Evolutionary conservation across 2,888 invertebrate species (phyloP).

Genomic region (Eupeodes luniger): DNA sequence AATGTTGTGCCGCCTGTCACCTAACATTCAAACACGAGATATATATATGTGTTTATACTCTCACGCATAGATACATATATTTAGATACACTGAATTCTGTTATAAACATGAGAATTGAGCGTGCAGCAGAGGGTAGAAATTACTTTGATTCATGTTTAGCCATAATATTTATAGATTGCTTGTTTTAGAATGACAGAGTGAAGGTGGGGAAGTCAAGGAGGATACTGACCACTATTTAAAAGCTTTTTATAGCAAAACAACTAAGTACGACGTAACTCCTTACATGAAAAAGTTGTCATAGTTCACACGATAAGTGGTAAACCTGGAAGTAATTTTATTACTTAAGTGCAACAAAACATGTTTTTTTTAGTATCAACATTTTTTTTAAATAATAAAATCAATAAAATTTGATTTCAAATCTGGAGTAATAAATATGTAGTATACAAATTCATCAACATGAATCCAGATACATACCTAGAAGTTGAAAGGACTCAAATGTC

Average conservation of each 20-base stretch:
- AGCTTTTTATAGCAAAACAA: conserved; percentile 13
- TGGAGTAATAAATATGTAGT: too few species aligned
- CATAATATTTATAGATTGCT: conserved; percentile 36
- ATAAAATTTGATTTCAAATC: too few species aligned
- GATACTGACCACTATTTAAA: not conserved
- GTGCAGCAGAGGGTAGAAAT: not conserved
- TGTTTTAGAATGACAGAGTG: not conserved
- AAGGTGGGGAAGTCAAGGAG: too few species aligned
- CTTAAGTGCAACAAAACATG: not conserved
- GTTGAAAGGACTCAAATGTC: not conserved
- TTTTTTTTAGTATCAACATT: conserved; percentile 15
- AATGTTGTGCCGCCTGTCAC: conserved; percentile 17
- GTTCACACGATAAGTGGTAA: conserved; percentile 26
- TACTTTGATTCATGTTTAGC: conserved; percentile 36
- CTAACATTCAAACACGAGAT: not conserved
- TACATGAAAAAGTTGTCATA: conserved; percentile 33
- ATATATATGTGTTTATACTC: not conserved
- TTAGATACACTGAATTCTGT: conserved; percentile 9
- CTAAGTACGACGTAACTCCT: not conserved
- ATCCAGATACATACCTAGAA: not conserved
- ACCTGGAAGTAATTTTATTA: conserved; percentile 22
- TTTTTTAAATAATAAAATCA: too few species aligned
- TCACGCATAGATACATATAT: not conserved
- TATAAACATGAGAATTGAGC: not conserved
- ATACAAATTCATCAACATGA: not conserved